A percentile compares a stretch with the other conserved stretches of the same genome.
phyloP scores from a whole-genome alignment of 2,113 vertebrate species.

The Bothrops jararaca region DNA sequence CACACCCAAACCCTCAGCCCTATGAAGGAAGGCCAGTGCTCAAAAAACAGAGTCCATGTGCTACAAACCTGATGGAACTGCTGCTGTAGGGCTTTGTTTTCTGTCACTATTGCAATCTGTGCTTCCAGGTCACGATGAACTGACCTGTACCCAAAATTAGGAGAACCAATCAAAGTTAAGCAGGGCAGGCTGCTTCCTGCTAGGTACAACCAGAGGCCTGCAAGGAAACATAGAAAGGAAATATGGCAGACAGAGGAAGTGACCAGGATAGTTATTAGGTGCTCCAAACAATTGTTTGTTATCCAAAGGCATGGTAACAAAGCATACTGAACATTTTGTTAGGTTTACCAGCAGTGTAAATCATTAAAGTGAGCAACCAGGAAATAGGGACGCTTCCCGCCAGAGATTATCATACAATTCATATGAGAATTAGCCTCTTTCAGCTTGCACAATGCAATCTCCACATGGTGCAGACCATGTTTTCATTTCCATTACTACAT shows the following conservation, averaged over 20 bases:
- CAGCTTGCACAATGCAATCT: not conserved
- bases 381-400: not conserved
- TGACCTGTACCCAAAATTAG: conserved; percentile 95
- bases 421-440: not conserved
- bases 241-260: conserved; percentile 32
- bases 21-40: not conserved
- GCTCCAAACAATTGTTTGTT: not conserved
- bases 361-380: not conserved
- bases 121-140: conserved; percentile 96
- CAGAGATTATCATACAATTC: rapidly evolving
- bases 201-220: conserved; percentile 97
- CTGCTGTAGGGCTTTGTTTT: conserved; percentile 83
- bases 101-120: conserved; percentile 92
- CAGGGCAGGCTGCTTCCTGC: conserved; percentile 84
- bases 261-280: not conserved
- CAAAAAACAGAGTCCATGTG: rapidly evolving
- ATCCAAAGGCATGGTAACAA: conserved; percentile 4
- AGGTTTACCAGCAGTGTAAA: not conserved
- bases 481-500: rapidly evolving
- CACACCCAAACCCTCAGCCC: not conserved
- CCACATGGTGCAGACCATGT: rapidly evolving
- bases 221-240: conserved; percentile 51
- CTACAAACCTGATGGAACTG: conserved; percentile 85
- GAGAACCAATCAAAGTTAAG: conserved; percentile 94
- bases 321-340: not conserved